These are phyloP conservation scores for Oxytorus armatus DNA, from an alignment of 2,888 invertebrate genomes.

Conservation along the genomic window DNA sequence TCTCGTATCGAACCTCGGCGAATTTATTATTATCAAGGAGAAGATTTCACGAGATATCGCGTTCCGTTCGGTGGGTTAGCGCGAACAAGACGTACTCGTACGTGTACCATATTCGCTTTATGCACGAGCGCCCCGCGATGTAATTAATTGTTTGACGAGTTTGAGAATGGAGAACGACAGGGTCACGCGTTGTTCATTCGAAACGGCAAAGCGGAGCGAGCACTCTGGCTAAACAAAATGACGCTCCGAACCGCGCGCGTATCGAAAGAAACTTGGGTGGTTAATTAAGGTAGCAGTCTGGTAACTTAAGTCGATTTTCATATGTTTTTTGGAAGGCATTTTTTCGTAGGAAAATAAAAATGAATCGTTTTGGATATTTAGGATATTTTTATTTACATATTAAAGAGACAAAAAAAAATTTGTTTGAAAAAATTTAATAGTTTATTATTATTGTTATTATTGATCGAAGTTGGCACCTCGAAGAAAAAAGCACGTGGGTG, in stretches of 20 bases:
- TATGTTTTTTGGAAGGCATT: no score
- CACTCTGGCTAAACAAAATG: conserved; percentile 5
- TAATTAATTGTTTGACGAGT: conserved; percentile 56
- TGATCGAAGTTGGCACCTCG: no score
- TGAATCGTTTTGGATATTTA: no score
- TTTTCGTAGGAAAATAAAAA: no score
- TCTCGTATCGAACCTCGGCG: conserved; percentile 43
- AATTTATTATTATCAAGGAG: conserved; percentile 42
- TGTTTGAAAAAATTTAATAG: no score
- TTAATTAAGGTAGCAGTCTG: no score
- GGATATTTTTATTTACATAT: no score
- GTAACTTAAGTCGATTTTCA: no score
- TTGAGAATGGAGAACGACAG: conserved; percentile 35
- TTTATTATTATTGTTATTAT: no score
- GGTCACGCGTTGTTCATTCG: conserved; percentile 64
- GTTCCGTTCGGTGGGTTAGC: conserved; percentile 14
- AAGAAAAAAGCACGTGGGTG: no score
- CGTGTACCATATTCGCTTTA: conserved; percentile 2
- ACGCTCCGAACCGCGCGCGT: background rate
- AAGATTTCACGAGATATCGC: conserved; percentile 34
- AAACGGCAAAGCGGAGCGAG: conserved; percentile 51
- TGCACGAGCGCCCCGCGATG: conserved; percentile 8
- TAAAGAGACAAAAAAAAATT: no score
- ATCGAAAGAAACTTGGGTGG: no score
- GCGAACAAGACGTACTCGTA: conserved; percentile 17